Evolutionary conservation across 2,113 vertebrate species (phyloP).

Genomic region (Scartelaos histophorus): DNA sequence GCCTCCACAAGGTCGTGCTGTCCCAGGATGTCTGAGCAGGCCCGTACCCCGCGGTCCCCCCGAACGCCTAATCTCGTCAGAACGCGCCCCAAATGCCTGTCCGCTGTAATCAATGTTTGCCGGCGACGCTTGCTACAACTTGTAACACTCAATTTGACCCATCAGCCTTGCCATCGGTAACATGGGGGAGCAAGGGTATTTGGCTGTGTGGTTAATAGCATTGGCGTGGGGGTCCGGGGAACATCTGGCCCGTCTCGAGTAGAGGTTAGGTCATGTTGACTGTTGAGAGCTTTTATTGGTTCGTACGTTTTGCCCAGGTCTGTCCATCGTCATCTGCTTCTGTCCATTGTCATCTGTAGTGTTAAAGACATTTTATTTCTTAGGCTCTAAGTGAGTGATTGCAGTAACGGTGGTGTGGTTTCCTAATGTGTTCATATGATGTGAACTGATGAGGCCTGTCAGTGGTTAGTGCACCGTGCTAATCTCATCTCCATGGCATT

Average conservation of each 20-base stretch:
- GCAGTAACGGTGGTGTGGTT: conserved; percentile 44
- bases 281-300: conserved; percentile 47
- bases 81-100: conserved; percentile 47
- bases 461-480: conserved; percentile 57
- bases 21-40: conserved; percentile 42
- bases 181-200: conserved; percentile 65
- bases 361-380: background rate
- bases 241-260: conserved; percentile 70
- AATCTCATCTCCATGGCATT: conserved; percentile 60
- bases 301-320: conserved; percentile 23
- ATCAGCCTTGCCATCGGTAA: conserved; percentile 62
- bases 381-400: background rate
- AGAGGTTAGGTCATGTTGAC: conserved; percentile 51
- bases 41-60: conserved; percentile 26
- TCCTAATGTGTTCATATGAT: conserved; percentile 50
- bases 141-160: conserved; percentile 70
- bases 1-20: conserved; percentile 53
- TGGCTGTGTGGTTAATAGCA: conserved; percentile 62
- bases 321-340: conserved; percentile 5
- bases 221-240: conserved; percentile 61
- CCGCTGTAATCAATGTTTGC: conserved; percentile 52
- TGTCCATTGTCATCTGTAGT: conserved; percentile 17
- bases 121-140: conserved; percentile 60
- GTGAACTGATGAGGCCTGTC: conserved; percentile 73
- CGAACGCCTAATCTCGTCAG: conserved; percentile 41